Base-by-base conservation (phyloP, 1,140 invertebrate species). In the Brachionus angularis region DNA sequence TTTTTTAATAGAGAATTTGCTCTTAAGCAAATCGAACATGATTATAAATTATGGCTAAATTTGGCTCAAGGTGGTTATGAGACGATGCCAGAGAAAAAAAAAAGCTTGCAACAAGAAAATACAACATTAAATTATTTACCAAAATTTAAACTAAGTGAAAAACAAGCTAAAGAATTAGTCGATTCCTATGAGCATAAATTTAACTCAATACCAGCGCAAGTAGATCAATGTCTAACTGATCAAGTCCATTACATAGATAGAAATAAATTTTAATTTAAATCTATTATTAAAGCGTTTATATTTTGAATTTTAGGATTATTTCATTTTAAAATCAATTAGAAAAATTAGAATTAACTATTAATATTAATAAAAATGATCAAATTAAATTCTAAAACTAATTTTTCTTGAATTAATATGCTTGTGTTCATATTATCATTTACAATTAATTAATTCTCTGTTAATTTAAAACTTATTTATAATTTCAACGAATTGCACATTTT, bases 1-100 rank as follows among this genome's bases (percentile, higher is more conserved):
- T 88, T 67, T 34, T 67, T 25, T 46, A 36, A 67, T 25, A 29
- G 62, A 31, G 42, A 67, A 31, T 67, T 67, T 67, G 62, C 62
- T 21, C 10, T 67, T 10, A 67, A 67, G n/a, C 42, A 46, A 31
- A 67, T 67, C 29, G 18, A 67, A 34, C 62, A 67, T 23, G 62
- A 67, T 21, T 34, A 67, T 21, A 34, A 46, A 25, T 46, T 50
- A 25, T 67, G 62, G 62, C 18, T 50, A 7, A 67, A 67, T 21
- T 3, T 67, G 25, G 33, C 18, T 14, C 25, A 67, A 18, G 62
- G 62, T 14, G 62, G 62, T 34, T 67, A 67, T 21, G 42, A 46
- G 10, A 21, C 21, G 12, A 36, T 16, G 18, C 62, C 62, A 12
- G 62, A 67, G 23, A 67, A 67, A 50, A 50, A 31, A 25, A 46